Conservation (phyloP, 2,113 vertebrate genomes). For the Ptilonorhynchus violaceus region DNA sequence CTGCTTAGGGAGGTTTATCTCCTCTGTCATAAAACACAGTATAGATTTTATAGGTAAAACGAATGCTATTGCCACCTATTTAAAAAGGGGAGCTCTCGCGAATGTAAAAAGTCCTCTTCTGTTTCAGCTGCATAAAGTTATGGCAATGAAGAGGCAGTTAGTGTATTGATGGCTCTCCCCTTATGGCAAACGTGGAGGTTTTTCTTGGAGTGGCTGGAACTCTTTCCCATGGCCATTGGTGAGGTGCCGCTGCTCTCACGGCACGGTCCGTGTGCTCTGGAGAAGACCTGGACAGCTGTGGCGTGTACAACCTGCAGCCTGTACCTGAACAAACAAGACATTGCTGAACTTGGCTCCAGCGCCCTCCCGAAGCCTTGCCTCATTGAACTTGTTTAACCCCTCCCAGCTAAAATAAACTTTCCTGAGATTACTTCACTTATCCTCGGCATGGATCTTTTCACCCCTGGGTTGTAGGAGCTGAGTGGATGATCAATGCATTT, state of each 20-base stretch:
- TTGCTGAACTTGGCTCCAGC: constrained; percentile 48
- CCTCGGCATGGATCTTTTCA: constrained; percentile 68
- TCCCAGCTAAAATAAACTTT: constrained; percentile 74
- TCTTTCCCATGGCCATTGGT: not conserved
- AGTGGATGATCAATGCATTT: constrained; percentile 73
- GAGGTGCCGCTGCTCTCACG: not conserved
- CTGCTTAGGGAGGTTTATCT: constrained; percentile 60
- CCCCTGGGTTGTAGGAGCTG: constrained; percentile 57
- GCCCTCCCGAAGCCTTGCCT: constrained; percentile 21
- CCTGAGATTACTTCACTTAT: constrained; percentile 74
- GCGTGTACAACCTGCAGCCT: not conserved
- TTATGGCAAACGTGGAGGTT: not conserved
- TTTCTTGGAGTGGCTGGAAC: not conserved
- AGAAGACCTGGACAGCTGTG: not conserved
- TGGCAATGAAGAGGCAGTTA: not conserved
- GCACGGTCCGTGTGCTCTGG: fast-evolving
- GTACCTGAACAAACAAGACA: constrained; percentile 50
- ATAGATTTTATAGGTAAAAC: constrained; percentile 46
- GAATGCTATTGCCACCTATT: constrained; percentile 18
- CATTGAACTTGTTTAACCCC: constrained; percentile 64
- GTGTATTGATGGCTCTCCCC: not conserved
- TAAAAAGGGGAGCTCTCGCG: not conserved
- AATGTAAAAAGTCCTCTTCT: not conserved
- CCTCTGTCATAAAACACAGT: constrained; percentile 52
- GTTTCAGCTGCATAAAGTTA: not conserved